Base-by-base conservation (phyloP, 2,797 vertebrate species). In the Sus cebifrons region DNA sequence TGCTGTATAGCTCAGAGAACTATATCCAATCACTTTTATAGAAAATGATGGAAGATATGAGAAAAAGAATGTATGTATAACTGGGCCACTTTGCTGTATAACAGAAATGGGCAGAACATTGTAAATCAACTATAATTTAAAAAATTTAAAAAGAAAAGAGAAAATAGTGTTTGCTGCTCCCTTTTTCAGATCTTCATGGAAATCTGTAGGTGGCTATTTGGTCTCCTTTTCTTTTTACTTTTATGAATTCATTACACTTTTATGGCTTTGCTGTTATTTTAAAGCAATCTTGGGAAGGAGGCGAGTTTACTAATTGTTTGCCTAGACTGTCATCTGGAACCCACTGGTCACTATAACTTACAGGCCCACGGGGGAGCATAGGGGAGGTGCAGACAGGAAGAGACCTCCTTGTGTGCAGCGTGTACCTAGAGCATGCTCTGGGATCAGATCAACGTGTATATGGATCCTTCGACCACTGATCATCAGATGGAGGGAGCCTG, bases 211-310 rank as follows among this genome's bases (percentile, higher is more conserved):
- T 49, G 82, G 40, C 82, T 87, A 70, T 78, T 68, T 54, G 71
- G 29, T 71, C 17, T 49, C 29, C 81, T 89, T 54, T 71, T 52
- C 62, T 92, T 27, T 20, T 32, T 65, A 29, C 27, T 78, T 12
- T 89, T 86, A 60, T 82, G 65, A 73, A 60, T 77, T 91, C 44
- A 58, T 54, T 79, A 40, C 87, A 68, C 52, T 78, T 93, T 78
- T 70, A 64, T 95, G 92, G 86, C 67, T 75, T 86, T 56, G 36
- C 78, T 91, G 25, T 82, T 49, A 65, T 71, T 95, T 77, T 82
- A 54, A 86, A 91, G 78, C 23, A 23, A 23, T n/a, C n/a, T 79
- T 84, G 10, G 49, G 36, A 73, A 54, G 56, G 70, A 20, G 0
- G 29, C 21, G 16, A 85, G 21, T 18, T 16, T 21, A 15, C n/a